Base-by-base conservation (phyloP, 1,140 invertebrate species). In the Aphidius gifuensis region DNA sequence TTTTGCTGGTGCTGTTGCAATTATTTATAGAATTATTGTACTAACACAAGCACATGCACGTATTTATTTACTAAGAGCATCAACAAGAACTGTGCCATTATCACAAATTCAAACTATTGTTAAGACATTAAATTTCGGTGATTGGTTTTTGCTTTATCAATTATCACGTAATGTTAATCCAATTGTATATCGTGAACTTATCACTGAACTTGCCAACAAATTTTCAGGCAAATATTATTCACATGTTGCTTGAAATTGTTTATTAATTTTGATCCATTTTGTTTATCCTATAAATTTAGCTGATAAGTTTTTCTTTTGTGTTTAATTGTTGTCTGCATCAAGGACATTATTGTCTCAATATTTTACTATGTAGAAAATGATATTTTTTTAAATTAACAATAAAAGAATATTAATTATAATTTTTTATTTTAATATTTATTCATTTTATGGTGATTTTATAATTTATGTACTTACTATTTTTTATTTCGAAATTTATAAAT, bases 61-160 rank as follows among this genome's bases (percentile, higher is more conserved):
- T 42, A 74, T 80, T 50, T 80, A 83, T 64, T 75, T 88, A 61
- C 74, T 89, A 23, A 83, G 83, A 63, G 82, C 84, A 6, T 82
- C 84, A 59, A 74, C 82, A 38, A 73, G 83, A 64, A 63, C 66
- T 9, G 51, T 74, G 49, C 58, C 65, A 21, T 66, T 60, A 58
- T 64, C 66, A 59, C 68, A 70, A 57, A 68, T 68, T n/a, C 66
- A 68, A 46, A 65, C 56, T 61, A 61, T 71, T 47, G 69, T 71
- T n/a, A 62, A 51, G 51, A 57, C 40, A 51, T 68, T 75, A 57
- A 60, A 67, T 66, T 77, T 79, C 44, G 76, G 80, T 47, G 80
- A 83, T 65, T 83, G 80, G 79, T 81, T 82, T 58, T 56, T 82
- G 6, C 62, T 82, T 23, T 68, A 79, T 59, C 71, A 78, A 60